These are phyloP conservation scores for Porites lobata DNA, from an alignment of 92 coral and sea anemone species.

Conservation along the genomic window DNA sequence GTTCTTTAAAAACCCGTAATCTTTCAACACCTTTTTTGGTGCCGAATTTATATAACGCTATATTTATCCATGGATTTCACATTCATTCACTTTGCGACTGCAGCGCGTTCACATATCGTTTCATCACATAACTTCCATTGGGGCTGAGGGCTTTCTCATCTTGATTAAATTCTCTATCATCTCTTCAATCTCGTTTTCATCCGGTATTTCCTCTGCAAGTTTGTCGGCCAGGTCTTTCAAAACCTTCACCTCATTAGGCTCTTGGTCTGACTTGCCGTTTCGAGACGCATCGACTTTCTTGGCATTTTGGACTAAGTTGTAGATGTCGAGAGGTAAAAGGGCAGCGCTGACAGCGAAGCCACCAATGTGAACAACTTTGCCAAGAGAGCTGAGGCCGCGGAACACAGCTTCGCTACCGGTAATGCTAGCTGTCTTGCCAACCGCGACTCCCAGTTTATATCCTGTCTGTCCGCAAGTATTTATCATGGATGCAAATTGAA, in stretches of 20 bases:
- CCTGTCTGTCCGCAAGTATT: background rate
- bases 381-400: conserved; percentile 1
- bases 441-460: background rate
- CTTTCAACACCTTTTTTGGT: too few species aligned
- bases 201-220: background rate
- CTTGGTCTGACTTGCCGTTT: background rate
- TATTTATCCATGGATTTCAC: too few species aligned
- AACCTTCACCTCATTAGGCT: conserved; percentile 10
- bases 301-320: background rate
- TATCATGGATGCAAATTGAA: background rate
- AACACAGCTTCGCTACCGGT: conserved; percentile 24
- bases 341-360: conserved; percentile 16
- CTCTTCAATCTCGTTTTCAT: background rate
- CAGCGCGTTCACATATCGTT: background rate
- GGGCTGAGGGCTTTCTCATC: background rate
- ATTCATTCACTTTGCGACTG: too few species aligned
- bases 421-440: background rate
- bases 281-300: conserved; percentile 14
- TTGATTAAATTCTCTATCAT: background rate
- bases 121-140: background rate
- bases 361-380: conserved; percentile 25
- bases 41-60: too few species aligned
- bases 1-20: too few species aligned
- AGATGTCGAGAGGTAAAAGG: conserved; percentile 6
- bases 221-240: conserved; percentile 14